Evolutionary conservation across 2,888 invertebrate species (phyloP), one percentile per base, ranked within the genome.

Genomic region (Bedellia somnulentella): DNA sequence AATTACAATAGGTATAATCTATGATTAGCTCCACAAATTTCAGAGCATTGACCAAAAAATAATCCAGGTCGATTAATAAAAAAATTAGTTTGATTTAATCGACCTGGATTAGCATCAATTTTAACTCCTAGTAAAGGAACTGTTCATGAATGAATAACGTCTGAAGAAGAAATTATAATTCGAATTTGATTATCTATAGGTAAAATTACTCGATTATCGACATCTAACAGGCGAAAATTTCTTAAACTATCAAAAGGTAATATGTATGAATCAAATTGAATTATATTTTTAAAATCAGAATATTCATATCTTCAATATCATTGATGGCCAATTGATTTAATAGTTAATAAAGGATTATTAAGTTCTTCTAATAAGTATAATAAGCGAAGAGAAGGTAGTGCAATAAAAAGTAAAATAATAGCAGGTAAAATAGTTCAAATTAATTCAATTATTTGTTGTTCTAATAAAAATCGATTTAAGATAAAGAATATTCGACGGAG

Each of bases 21-120:
- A 57, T 89, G 87, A 55, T 89, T 87, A 31, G 82, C 80, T 1
- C 87, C 87, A 67, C 87, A 89, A 73, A 89, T 87, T 81, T 89
- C 87, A 43, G 87, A 88, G 55, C 87, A 89, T 80, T 88, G 86
- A 0, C 87, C 86, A 61, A 64, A 87, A 60, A 78, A 84, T 52
- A 86, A 45, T 24, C 86, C 85, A 1, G 83, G 75, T 2, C 81
- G 80, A 40, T 79, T 82, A 44, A 80, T 73, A 44, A 67, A 66
- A 55, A 86, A 79, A 44, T 66, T 79, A 49, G 64, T 73, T 82
- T 84, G 82, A 44, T 84, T 83, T 55, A 84, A 42, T 24, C 83
- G 82, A 0, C 83, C 83, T 0, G 83, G 83, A 0, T 80, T 79
- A 12, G 80, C 81, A 61, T 85, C 83, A 40, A 83, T 64, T 70